Evolutionary conservation across 2,797 vertebrate species (phyloP).

Genomic region (Emys orbicularis): DNA sequence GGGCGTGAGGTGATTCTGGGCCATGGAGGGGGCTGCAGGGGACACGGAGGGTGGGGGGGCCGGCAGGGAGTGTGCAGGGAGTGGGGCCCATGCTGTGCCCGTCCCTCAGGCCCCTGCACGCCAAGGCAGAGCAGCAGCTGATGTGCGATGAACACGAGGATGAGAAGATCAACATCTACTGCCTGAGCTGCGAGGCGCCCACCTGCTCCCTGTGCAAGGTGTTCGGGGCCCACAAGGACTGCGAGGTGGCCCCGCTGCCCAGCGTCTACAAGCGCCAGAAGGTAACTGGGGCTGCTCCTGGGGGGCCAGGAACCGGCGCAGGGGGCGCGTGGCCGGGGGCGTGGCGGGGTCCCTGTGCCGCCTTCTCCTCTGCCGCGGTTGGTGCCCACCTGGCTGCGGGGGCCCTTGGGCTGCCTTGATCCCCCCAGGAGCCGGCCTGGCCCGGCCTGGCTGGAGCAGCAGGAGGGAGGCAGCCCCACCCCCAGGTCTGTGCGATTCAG

Average conservation of each 20-base stretch:
- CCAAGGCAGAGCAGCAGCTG: slow-evolving; percentile 88
- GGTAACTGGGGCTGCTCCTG: slow-evolving; percentile 72
- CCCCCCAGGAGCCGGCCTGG: no score
- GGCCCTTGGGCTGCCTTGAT: no score
- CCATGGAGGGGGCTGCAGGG: no score
- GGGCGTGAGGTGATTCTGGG: no score
- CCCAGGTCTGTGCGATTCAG: no score
- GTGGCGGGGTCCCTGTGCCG: no score
- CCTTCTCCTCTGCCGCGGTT: no score
- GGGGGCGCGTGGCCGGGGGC: not conserved
- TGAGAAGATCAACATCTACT: slow-evolving; percentile 95
- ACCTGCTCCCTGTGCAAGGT: slow-evolving; percentile 97
- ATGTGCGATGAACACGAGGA: slow-evolving; percentile 93
- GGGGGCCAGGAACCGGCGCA: not conserved
- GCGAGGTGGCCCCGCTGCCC: slow-evolving; percentile 89
- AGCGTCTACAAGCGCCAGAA: slow-evolving; percentile 89
- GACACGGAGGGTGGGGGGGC: no score
- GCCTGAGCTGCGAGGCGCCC: slow-evolving; percentile 89
- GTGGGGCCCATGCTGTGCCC: not conserved
- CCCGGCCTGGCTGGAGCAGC: not conserved
- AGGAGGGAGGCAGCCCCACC: not conserved
- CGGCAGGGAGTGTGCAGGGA: accelerated
- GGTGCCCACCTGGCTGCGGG: no score
- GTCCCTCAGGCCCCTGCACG: slow-evolving; percentile 81
- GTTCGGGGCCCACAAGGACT: slow-evolving; percentile 92